Conservation (phyloP, 2,797 vertebrate species). For the Cygnus olor region DNA sequence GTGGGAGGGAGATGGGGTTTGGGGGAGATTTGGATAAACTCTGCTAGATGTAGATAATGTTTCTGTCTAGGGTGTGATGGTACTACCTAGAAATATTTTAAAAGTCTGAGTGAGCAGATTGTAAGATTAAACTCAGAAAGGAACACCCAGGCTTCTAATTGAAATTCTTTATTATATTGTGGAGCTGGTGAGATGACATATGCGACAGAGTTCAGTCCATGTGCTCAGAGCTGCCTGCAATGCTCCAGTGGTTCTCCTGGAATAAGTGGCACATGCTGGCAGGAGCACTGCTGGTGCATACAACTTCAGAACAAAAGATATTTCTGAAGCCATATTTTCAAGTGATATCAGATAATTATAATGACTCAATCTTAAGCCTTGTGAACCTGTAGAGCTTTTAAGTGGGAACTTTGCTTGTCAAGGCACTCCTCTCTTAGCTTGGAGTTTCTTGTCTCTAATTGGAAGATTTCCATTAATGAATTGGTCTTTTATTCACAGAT, state of each 20-base stretch:
- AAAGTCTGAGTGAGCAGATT: neutral
- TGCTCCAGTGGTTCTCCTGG: neutral
- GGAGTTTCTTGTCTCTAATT: constrained; percentile 28
- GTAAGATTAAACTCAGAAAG: neutral
- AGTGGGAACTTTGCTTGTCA: constrained; percentile 19
- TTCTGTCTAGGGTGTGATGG: neutral
- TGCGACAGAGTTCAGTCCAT: neutral
- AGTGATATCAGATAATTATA: neutral
- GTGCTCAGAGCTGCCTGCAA: neutral
- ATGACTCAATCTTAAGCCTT: neutral
- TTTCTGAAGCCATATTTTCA: neutral
- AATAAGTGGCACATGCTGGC: neutral
- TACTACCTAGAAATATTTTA: neutral
- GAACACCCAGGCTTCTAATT: neutral
- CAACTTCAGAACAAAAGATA: neutral
- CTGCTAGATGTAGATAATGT: neutral
- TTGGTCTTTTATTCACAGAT: constrained; percentile 51
- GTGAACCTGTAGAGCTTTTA: neutral
- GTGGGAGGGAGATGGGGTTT: neutral
- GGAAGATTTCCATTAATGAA: constrained; percentile 59
- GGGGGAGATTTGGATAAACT: neutral
- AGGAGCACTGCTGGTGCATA: neutral
- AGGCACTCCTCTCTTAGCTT: neutral
- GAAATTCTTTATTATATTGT: neutral
- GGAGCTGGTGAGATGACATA: neutral